A percentile compares a stretch with the other conserved stretches of the same genome.
Conservation (phyloP, 2,797 vertebrate genomes). For the Ceryle rudis region DNA sequence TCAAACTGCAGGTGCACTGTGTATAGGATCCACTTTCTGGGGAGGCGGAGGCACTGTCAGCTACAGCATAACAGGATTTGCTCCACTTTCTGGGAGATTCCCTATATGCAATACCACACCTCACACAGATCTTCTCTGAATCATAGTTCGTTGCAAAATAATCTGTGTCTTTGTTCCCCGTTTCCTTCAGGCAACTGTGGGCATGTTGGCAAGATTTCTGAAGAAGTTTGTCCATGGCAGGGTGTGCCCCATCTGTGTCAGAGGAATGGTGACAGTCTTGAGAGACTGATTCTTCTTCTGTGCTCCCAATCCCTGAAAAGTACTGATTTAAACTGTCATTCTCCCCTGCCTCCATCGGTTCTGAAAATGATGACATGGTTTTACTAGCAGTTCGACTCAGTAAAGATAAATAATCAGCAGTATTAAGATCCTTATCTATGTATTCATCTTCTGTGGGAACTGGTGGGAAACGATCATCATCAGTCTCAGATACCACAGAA, state of each 20-base stretch:
- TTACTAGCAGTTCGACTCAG: constrained; percentile 52
- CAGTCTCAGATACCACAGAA: not conserved
- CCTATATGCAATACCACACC: constrained; percentile 46
- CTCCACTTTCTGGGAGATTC: constrained; percentile 42
- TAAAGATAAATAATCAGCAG: constrained; percentile 5
- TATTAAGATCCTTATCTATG: constrained; percentile 55
- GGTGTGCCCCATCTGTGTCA: not conserved
- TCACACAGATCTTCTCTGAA: constrained; percentile 42
- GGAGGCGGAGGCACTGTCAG: not conserved
- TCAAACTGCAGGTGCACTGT: constrained; percentile 78
- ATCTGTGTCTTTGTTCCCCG: not conserved
- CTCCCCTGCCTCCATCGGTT: constrained; percentile 91
- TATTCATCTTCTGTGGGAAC: constrained; percentile 81
- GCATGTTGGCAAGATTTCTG: constrained; percentile 50
- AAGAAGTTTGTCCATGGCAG: constrained; percentile 40
- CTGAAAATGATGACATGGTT: constrained; percentile 77
- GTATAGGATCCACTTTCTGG: constrained; percentile 51
- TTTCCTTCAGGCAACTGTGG: constrained; percentile 38
- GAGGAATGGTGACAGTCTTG: not conserved
- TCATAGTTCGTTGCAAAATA: constrained; percentile 19
- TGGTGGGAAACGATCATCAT: constrained; percentile 50
- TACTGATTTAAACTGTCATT: constrained; percentile 93
- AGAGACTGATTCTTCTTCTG: constrained; percentile 40
- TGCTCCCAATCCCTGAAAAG: constrained; percentile 79
- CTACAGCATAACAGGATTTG: not conserved